Conservation (phyloP, 2,113 vertebrate genomes). For the Nettapus auritus region DNA sequence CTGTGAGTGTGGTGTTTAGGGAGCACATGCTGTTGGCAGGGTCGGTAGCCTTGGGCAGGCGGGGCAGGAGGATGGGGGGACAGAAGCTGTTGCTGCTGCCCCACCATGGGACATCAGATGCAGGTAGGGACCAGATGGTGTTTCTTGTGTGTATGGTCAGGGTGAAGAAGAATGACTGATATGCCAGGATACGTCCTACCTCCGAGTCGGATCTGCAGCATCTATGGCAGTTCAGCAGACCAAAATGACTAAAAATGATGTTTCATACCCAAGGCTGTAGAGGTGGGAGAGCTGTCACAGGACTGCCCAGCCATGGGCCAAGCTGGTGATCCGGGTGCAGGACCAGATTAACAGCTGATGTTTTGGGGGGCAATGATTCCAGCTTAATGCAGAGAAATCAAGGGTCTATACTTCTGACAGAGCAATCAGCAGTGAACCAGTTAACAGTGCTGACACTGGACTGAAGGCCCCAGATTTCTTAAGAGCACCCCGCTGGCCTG, state of each 20-base stretch:
- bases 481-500: not conserved
- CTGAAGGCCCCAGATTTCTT: not conserved
- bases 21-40: rapidly evolving
- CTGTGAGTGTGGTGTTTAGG: not conserved
- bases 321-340: not conserved
- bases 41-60: not conserved
- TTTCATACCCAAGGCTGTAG: not conserved
- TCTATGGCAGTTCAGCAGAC: not conserved
- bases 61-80: not conserved
- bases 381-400: not conserved
- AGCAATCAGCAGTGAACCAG: not conserved
- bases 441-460: not conserved
- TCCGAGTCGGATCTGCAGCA: not conserved
- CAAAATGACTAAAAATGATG: not conserved
- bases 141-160: rapidly evolving
- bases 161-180: not conserved
- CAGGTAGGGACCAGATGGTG: not conserved
- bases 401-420: not conserved
- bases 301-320: not conserved
- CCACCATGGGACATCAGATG: rapidly evolving
- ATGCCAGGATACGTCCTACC: not conserved
- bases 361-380: not conserved
- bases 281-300: not conserved
- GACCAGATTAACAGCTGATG: not conserved
- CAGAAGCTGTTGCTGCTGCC: not conserved